A percentile compares a stretch with the other conserved stretches of the same genome.
phyloP scores from a whole-genome alignment of 1,140 invertebrate genomes.

The Akabosia matsudoensis region DNA sequence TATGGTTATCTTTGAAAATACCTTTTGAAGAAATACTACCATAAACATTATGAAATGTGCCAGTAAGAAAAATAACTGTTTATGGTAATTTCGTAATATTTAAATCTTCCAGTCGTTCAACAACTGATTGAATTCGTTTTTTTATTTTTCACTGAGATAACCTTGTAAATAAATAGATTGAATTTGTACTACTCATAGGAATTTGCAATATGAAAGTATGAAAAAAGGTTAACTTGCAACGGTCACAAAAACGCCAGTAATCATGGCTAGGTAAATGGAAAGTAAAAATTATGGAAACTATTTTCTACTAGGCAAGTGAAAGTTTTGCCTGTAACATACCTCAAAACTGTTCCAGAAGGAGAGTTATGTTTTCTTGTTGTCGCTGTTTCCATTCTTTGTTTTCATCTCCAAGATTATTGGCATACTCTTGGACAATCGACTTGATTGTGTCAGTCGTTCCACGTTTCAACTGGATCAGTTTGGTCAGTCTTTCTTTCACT shows the following conservation, averaged over 20 bases:
- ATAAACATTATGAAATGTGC: neutral
- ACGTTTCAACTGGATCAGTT: conserved; percentile 82
- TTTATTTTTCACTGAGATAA: neutral
- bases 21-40: neutral
- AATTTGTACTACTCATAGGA: neutral
- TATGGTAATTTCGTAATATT: neutral
- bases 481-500: conserved; percentile 82
- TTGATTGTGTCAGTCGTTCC: conserved; percentile 91
- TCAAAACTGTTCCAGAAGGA: conserved; percentile 75
- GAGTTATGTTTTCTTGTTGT: conserved; percentile 86
- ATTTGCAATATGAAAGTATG: conserved; percentile 13
- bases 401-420: conserved; percentile 88
- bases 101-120: neutral
- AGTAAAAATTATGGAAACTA: neutral
- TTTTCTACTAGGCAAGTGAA: neutral
- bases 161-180: neutral
- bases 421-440: conserved; percentile 77
- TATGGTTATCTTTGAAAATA: neutral
- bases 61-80: neutral
- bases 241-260: neutral
- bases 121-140: neutral
- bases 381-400: conserved; percentile 76
- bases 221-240: neutral
- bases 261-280: neutral
- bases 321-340: neutral